Conservation (phyloP, 1,140 invertebrate species). For the Belonocnema kinseyi region DNA sequence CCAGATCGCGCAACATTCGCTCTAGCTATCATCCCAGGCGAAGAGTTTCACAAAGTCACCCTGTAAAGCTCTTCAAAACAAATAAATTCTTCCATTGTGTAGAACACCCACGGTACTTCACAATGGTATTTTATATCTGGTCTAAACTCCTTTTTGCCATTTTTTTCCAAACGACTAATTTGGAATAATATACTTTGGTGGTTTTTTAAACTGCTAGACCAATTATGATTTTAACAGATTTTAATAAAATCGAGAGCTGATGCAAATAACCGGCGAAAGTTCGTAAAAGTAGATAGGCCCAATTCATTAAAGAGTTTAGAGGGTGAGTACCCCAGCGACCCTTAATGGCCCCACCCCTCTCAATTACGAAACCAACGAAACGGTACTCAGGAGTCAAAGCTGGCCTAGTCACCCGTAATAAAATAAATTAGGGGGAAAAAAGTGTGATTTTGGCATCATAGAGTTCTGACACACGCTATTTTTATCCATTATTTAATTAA, state of each 20-base stretch:
- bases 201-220: too few species aligned
- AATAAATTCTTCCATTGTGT: too few species aligned
- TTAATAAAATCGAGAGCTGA: background rate
- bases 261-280: constrained; percentile 29
- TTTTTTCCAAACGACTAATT: too few species aligned
- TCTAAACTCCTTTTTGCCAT: too few species aligned
- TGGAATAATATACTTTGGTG: too few species aligned
- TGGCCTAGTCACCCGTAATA: constrained; percentile 40
- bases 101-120: too few species aligned
- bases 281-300: constrained; percentile 41
- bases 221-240: background rate
- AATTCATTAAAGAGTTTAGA: constrained; percentile 50
- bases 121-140: too few species aligned
- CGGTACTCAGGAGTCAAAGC: constrained; percentile 31
- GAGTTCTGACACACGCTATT: constrained; percentile 7
- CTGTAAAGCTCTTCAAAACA: too few species aligned
- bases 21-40: too few species aligned
- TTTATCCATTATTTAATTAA: constrained; percentile 47
- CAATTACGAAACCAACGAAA: constrained; percentile 28
- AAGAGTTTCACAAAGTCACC: too few species aligned
- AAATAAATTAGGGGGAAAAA: constrained; percentile 54
- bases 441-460: constrained; percentile 42
- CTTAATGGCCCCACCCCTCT: constrained; percentile 37
- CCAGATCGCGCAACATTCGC: too few species aligned
- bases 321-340: constrained; percentile 33